Conservation (phyloP, 2,113 vertebrate species). For the Garra rufa region DNA sequence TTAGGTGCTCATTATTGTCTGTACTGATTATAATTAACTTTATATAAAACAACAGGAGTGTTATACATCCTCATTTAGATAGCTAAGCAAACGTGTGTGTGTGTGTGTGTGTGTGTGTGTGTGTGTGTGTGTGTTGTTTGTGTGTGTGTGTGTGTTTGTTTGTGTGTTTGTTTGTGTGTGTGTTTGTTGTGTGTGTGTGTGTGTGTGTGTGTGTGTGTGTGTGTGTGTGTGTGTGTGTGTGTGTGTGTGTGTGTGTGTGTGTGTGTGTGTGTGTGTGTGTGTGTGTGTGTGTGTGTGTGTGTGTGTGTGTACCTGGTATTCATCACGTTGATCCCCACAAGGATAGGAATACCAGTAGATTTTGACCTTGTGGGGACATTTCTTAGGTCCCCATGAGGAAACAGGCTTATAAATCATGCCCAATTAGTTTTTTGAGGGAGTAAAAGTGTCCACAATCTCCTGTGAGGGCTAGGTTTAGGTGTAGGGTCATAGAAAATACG, state of each 20-base stretch:
- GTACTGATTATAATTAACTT: constrained; percentile 6
- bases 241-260: constrained; percentile 14
- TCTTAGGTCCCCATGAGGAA: no score
- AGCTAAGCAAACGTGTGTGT: neutral
- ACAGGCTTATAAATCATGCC: no score
- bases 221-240: constrained; percentile 20
- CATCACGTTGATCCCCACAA: no score
- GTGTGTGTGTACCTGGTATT: no score
- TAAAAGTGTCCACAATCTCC: no score
- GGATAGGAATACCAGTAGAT: no score
- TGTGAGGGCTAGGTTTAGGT: no score
- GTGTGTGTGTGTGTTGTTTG: constrained; percentile 4
- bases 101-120: neutral
- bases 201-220: constrained; percentile 20
- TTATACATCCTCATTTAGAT: constrained; percentile 6
- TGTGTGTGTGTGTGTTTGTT: neutral
- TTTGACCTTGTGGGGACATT: no score
- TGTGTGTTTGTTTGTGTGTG: constrained; percentile 10
- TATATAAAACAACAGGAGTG: neutral
- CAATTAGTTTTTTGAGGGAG: no score
- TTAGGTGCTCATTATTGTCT: neutral
- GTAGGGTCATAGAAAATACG: no score
- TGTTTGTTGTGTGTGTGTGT: constrained; percentile 13
- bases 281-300: constrained; percentile 11
- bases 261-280: constrained; percentile 19